Evolutionary conservation across 2,113 vertebrate species (phyloP).

Genomic region (Parus major): DNA sequence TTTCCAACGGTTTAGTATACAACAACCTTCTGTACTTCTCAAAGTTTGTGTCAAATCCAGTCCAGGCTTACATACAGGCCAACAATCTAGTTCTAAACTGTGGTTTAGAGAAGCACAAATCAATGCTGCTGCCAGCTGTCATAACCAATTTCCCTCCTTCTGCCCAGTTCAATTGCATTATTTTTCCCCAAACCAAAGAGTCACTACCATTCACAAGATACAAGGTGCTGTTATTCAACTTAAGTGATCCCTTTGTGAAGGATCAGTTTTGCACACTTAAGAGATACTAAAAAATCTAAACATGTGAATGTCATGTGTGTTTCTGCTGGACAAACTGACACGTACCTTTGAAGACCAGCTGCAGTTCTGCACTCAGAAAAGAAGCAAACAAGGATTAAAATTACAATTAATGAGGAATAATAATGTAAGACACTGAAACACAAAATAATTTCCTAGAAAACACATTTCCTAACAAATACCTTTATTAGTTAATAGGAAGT

Average conservation of each 20-base stretch:
- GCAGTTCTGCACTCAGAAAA: slow-evolving; percentile 7
- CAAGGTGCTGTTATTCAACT: not conserved
- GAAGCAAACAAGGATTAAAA: not conserved
- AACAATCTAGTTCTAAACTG: slow-evolving; percentile 2
- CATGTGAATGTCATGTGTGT: not conserved
- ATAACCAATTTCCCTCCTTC: slow-evolving; percentile 23
- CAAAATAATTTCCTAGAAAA: not conserved
- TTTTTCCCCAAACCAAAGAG: not conserved
- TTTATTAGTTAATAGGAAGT: not conserved
- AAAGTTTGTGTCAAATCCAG: not conserved
- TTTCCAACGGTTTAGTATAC: not conserved
- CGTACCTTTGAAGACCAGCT: not conserved
- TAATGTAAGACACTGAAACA: not conserved
- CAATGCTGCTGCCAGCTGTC: not conserved
- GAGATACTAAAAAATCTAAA: not conserved
- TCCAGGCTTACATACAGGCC: not conserved
- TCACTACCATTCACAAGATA: not conserved
- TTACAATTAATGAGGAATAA: not conserved
- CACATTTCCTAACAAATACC: not conserved
- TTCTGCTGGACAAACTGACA: slow-evolving; percentile 8
- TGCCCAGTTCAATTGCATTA: not conserved
- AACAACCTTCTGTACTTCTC: not conserved
- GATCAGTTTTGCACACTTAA: not conserved
- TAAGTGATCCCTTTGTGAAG: not conserved
- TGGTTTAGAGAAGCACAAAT: slow-evolving; percentile 26